Evolutionary conservation across 2,797 vertebrate genomes (phyloP).

Genomic region (Enteromius fasciolatus): DNA sequence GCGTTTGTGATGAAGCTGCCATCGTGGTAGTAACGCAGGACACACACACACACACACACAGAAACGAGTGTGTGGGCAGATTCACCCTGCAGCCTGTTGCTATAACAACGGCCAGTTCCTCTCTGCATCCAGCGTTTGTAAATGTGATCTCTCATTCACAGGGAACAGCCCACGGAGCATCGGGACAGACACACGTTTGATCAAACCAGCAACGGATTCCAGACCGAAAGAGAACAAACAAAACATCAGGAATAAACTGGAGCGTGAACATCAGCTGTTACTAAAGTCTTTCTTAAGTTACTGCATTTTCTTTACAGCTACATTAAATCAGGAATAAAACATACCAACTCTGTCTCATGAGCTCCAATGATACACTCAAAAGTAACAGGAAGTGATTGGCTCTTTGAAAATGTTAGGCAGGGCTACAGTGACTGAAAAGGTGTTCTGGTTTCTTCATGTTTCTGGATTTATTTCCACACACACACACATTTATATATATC

Average conservation of each 20-base stretch:
- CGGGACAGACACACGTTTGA: slow-evolving; percentile 15
- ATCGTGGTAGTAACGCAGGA: slow-evolving; percentile 43
- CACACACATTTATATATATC: too few relatives aligned
- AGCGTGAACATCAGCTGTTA: background rate
- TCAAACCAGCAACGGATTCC: background rate
- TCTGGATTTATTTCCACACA: background rate
- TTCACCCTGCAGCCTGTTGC: slow-evolving; percentile 58
- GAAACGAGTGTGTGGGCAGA: slow-evolving; percentile 45
- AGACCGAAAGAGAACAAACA: background rate
- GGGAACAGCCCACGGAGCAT: slow-evolving; percentile 47
- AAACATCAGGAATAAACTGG: background rate
- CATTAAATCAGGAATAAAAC: too few relatives aligned
- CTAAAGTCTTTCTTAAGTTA: background rate
- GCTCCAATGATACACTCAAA: background rate
- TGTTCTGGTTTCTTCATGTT: background rate
- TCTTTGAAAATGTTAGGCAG: background rate
- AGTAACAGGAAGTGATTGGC: background rate
- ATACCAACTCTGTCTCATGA: background rate
- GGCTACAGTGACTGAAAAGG: background rate
- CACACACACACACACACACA: slow-evolving; percentile 14
- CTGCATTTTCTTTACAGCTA: too few relatives aligned
- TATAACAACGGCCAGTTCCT: slow-evolving; percentile 56
- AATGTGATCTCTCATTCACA: slow-evolving; percentile 52
- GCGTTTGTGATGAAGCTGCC: slow-evolving; percentile 4
- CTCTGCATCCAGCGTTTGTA: slow-evolving; percentile 51